phyloP scores from a whole-genome alignment of 2,888 invertebrate genomes.

The Baccha elongata region DNA sequence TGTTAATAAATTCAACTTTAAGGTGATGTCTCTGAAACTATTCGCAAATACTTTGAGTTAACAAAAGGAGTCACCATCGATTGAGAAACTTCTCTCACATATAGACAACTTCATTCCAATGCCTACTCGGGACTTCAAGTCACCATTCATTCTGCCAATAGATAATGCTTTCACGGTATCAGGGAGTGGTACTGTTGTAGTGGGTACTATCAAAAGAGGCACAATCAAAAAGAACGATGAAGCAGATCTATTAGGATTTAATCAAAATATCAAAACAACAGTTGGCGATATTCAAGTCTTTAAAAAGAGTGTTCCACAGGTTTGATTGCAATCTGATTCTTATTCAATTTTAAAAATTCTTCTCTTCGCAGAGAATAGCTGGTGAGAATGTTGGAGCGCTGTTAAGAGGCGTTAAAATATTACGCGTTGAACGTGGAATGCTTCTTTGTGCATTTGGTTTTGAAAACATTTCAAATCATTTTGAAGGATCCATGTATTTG shows the following conservation, averaged over 20 bases:
- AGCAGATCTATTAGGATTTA: conserved; percentile 91
- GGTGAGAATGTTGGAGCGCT: conserved; percentile 96
- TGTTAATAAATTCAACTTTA: too few relatives aligned
- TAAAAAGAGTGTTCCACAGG: conserved; percentile 87
- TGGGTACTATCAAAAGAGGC: conserved; percentile 93
- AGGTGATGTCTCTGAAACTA: too few relatives aligned
- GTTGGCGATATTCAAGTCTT: conserved; percentile 94
- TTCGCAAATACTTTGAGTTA: too few relatives aligned
- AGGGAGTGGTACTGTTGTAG: conserved; percentile 94
- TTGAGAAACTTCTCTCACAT: conserved; percentile 87
- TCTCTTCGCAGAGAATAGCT: conserved; percentile 85
- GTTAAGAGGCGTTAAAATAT: conserved; percentile 88
- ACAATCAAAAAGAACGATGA: conserved; percentile 88
- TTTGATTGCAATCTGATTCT: conserved; percentile 75
- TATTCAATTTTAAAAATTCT: not conserved
- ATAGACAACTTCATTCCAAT: conserved; percentile 89
- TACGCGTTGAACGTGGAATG: conserved; percentile 91
- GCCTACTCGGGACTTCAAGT: conserved; percentile 88
- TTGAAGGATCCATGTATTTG: conserved; percentile 92
- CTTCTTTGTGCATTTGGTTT: conserved; percentile 87
- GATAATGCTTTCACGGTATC: conserved; percentile 93
- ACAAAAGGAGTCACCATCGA: conserved; percentile 90
- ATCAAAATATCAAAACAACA: conserved; percentile 87
- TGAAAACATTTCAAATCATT: conserved; percentile 88
- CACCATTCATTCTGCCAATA: conserved; percentile 94